Conservation (phyloP, 1,140 invertebrate species). For the Nebria ingens region DNA sequence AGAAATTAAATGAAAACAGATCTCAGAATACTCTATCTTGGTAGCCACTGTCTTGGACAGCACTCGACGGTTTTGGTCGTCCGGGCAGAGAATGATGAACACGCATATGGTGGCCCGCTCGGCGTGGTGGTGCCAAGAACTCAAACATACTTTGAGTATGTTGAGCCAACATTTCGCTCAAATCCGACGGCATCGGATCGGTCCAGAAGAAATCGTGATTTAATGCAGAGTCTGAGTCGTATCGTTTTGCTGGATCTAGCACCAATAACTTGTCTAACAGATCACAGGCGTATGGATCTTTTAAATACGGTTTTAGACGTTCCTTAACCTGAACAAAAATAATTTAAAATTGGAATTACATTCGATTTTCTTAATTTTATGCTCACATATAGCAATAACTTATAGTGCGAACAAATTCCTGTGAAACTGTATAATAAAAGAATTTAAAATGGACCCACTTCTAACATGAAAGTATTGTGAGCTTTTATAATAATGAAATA, state of each 20-base stretch:
- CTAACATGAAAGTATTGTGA: no score
- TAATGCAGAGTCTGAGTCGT: slow-evolving; percentile 83
- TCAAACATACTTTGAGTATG: slow-evolving; percentile 96
- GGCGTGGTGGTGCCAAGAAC: slow-evolving; percentile 74
- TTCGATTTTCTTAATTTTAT: no score
- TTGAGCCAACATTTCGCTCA: slow-evolving; percentile 87
- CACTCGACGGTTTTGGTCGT: slow-evolving; percentile 40
- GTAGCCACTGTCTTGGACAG: slow-evolving; percentile 54
- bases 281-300: slow-evolving; percentile 86
- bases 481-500: no score
- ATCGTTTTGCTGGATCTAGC: slow-evolving; percentile 83
- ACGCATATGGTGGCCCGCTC: slow-evolving; percentile 56
- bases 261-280: slow-evolving; percentile 86
- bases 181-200: slow-evolving; percentile 87
- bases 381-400: no score
- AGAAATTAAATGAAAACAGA: neutral
- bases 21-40: slow-evolving; percentile 64
- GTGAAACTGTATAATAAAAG: no score
- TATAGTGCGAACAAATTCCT: no score
- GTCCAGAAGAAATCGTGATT: slow-evolving; percentile 99
- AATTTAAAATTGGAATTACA: no score
- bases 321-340: slow-evolving; percentile 64
- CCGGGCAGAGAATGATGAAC: slow-evolving; percentile 49
- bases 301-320: slow-evolving; percentile 81
- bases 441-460: no score